Percentiles rank a stretch among this genome's conserved stretches.
phyloP scores from a whole-genome alignment of 2,797 vertebrate species.

The Chiloscyllium punctatum region DNA sequence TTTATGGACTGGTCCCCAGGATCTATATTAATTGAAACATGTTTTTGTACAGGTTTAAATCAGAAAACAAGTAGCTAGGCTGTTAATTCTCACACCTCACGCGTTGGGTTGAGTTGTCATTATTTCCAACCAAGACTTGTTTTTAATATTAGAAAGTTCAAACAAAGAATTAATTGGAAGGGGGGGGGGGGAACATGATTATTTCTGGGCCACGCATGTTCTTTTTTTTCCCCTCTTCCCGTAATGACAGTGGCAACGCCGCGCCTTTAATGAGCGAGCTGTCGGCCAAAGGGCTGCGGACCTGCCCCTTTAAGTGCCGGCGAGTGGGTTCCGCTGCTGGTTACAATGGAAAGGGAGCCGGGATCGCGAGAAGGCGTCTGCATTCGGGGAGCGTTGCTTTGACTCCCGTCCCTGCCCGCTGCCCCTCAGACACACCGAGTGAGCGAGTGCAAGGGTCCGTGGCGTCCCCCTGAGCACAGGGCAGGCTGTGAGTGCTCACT shows the following conservation, averaged over 20 bases:
- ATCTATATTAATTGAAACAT: background rate
- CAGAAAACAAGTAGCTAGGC: background rate
- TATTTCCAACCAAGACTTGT: background rate
- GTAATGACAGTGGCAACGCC: background rate
- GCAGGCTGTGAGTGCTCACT: background rate
- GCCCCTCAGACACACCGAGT: background rate
- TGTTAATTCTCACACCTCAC: background rate
- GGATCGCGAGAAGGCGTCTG: background rate
- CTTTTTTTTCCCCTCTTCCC: background rate
- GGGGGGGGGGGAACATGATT: background rate
- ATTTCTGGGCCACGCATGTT: background rate
- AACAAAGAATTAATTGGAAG: background rate
- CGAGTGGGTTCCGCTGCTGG: conserved; percentile 14
- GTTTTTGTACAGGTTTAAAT: too few species aligned
- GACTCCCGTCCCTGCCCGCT: conserved; percentile 39
- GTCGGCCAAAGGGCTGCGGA: conserved; percentile 30
- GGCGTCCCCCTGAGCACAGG: too few species aligned
- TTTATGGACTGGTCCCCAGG: too few species aligned
- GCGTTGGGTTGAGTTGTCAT: background rate
- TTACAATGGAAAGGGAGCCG: background rate
- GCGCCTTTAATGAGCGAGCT: background rate
- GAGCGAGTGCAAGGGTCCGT: too few species aligned
- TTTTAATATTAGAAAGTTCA: background rate
- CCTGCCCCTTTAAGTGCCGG: conserved; percentile 33
- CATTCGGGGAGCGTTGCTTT: conserved; percentile 39